Evolutionary conservation across 2,797 vertebrate genomes (phyloP), one percentile per base, ranked within the genome.

Genomic region (Myiotriccus ornatus): DNA sequence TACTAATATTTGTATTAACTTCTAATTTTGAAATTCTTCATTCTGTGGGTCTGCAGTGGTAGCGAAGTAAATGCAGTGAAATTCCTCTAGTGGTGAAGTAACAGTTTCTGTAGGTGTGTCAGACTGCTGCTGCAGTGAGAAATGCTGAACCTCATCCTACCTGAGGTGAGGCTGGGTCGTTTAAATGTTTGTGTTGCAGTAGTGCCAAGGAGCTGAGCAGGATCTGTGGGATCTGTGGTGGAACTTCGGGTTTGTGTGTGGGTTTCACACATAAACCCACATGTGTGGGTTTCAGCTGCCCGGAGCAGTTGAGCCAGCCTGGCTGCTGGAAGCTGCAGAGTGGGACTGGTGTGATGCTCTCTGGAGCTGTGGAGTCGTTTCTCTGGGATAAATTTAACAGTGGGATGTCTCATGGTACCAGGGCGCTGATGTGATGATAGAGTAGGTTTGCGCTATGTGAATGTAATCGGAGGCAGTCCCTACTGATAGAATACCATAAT

Each of bases 401-500:
- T 57, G 50, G 28, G 22, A 12, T 69, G 28, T 69, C 64, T 87
- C 21, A 1, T n/a, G 62, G 52, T 43, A 30, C 27, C 47, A 3
- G 17, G 35, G 43, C 22, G 5, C 37, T 6, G 23, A 32, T 23
- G 53, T 46, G n/a, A 43, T n/a, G 47, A n/a, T 49, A 0, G 1
- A n/a, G 24, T 46, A n/a, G 55, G 30, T n/a, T 87, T 68, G 55
- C 8, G 10, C 37, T 62, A 8, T 18, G 22, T 63, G 43, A 60
- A 14, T 37, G 59, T 56, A 32, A 16, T 20, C 50, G 27, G 63
- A 60, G 35, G 30, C 39, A 55, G 59, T 27, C 30, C 7, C 14
- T 85, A 6, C 39, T 43, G 52, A 43, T 8, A 24, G 41, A 87
- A 30, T 18, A 46, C 35, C 74, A 34, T 63, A 35, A 27, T 59